Base-by-base conservation (phyloP, 2,113 vertebrate genomes). In the Aptenodytes patagonicus region DNA sequence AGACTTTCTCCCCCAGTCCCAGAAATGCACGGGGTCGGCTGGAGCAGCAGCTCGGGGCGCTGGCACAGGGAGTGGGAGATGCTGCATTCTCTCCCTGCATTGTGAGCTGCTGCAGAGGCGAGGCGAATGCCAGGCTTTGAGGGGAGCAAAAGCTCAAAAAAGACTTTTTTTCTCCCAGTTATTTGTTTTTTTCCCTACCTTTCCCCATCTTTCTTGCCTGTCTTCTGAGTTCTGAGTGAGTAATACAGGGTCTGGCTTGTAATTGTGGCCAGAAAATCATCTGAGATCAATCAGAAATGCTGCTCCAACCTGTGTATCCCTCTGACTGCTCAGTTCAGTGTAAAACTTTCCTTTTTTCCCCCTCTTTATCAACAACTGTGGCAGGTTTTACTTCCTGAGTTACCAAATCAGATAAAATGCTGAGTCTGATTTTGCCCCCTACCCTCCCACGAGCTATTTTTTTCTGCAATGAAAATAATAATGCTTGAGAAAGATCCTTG, bases 341-440 rank as follows among this genome's bases (percentile, higher is more conserved):
- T 72, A 79, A 95, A 97, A 94, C 81, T 94, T 90, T 36, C 28
- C 2, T 32, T 77, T 61, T n/a, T 58, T 60, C 3, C 22, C 22
- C 54, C 55, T 60, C 29, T 83, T 84, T 89, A 83, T 84, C 75
- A 91, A 77, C 83, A 89, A 2, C 31, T 32, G 51, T 84, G 75
- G 32, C 80, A 83, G 87, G 32, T 89, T 89, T 92, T 94, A 65
- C 93, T 93, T 95, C 75, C 87, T 17, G 68, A 96, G 34, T 88
- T 92, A 83, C 71, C 29, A 60, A 83, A 64, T 76, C 47, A 31
- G 40, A 54, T 86, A 57, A 95, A 97, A 70, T 13, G 79, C 81
- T 87, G 87, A 93, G 42, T 94, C 87, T 89, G 66, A 40, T 65
- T 90, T 92, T 89, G 83, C 55, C 85, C 80, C 93, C 71, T 85